A percentile compares a stretch with the other conserved stretches of the same genome.
These are phyloP conservation scores for Dicyrtoma fusca DNA, from an alignment of 2,888 invertebrate genomes.

Conservation along the genomic window DNA sequence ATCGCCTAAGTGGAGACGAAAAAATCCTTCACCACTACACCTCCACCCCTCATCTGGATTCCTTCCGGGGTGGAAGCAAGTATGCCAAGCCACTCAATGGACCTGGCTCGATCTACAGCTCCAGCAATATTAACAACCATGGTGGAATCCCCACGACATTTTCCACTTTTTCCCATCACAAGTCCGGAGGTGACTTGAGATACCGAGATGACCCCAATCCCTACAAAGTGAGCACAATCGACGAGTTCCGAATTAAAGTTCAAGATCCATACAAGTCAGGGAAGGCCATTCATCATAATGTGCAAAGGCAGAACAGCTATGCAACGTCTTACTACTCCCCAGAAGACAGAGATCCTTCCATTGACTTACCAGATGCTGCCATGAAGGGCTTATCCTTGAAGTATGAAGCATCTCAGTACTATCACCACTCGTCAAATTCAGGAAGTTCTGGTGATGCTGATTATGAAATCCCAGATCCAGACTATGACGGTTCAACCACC, in stretches of 20 bases:
- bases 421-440: constrained; percentile 29
- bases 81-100: not conserved
- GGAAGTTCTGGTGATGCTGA: constrained; percentile 43
- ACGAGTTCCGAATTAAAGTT: constrained; percentile 55
- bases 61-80: constrained; percentile 26
- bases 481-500: constrained; percentile 54
- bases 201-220: constrained; percentile 57
- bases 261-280: constrained; percentile 52
- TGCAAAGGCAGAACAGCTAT: not conserved
- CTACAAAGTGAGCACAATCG: constrained; percentile 56
- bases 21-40: constrained; percentile 49
- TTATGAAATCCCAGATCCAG: constrained; percentile 55
- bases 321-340: constrained; percentile 3
- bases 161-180: constrained; percentile 49
- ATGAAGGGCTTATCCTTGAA: constrained; percentile 31
- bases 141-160: constrained; percentile 38
- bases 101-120: not conserved
- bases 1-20: constrained; percentile 43
- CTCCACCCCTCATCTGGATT: constrained; percentile 55
- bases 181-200: constrained; percentile 42
- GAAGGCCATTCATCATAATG: not conserved
- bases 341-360: constrained; percentile 6
- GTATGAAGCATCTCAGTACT: constrained; percentile 36
- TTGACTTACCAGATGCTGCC: constrained; percentile 3
- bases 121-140: not conserved